Percentiles rank a stretch among this genome's conserved stretches.
phyloP scores from a whole-genome alignment of 2,797 vertebrate genomes.

The Enteromius anoplus region DNA sequence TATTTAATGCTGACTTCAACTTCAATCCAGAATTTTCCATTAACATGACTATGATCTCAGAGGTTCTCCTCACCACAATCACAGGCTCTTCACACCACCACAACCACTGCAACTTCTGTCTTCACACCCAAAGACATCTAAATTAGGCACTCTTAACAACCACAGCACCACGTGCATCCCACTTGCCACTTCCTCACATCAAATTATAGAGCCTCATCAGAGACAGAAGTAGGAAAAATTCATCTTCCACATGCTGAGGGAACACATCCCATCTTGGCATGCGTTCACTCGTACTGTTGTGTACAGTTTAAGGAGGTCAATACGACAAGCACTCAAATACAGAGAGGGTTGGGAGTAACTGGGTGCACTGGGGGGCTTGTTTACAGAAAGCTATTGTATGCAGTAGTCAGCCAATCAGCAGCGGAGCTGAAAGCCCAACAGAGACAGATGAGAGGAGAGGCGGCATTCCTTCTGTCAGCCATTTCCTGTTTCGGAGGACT shows the following conservation, averaged over 20 bases:
- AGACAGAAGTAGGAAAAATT: slow-evolving; percentile 38
- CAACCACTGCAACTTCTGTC: slow-evolving; percentile 37
- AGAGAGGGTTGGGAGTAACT: slow-evolving; percentile 68
- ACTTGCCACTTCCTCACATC: slow-evolving; percentile 53
- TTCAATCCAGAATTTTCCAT: not conserved
- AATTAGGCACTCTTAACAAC: slow-evolving; percentile 35
- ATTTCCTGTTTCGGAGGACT: slow-evolving; percentile 79
- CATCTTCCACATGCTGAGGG: slow-evolving; percentile 48
- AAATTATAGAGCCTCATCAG: slow-evolving; percentile 59
- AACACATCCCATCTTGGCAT: slow-evolving; percentile 32
- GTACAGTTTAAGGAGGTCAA: slow-evolving; percentile 70
- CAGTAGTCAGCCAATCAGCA: slow-evolving; percentile 71
- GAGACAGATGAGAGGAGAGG: slow-evolving; percentile 75
- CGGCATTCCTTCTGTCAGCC: slow-evolving; percentile 81
- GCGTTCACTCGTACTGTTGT: slow-evolving; percentile 41
- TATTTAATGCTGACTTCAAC: not conserved
- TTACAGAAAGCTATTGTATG: slow-evolving; percentile 83
- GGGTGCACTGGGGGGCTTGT: slow-evolving; percentile 65
- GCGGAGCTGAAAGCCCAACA: slow-evolving; percentile 66
- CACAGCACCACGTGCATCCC: slow-evolving; percentile 58
- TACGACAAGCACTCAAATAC: slow-evolving; percentile 68
- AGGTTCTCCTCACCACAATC: slow-evolving; percentile 11
- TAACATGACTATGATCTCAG: slow-evolving; percentile 12
- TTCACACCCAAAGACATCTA: slow-evolving; percentile 24
- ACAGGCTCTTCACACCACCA: slow-evolving; percentile 32